These are phyloP conservation scores for Callithrix jacchus DNA, from an alignment of 2,113 vertebrate species.

Conservation along the genomic window DNA sequence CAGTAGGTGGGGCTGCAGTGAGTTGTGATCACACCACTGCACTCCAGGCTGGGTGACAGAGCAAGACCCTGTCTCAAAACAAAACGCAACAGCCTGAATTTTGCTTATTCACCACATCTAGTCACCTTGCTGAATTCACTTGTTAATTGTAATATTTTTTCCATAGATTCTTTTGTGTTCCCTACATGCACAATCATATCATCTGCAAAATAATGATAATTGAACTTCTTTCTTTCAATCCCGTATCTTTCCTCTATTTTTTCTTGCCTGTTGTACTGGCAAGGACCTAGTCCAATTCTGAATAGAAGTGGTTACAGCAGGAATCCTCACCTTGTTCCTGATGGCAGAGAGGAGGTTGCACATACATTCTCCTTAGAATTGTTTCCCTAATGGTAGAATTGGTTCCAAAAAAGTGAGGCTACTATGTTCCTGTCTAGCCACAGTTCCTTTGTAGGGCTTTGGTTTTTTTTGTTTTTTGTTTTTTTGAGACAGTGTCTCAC, in stretches of 20 bases:
- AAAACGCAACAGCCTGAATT: too few species aligned
- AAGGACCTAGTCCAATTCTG: rapidly evolving
- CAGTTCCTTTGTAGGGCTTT: neutral
- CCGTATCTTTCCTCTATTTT: neutral
- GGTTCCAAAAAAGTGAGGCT: neutral
- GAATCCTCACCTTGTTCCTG: neutral
- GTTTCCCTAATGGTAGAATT: neutral
- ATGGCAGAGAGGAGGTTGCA: too few species aligned
- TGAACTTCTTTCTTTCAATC: neutral
- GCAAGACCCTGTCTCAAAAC: too few species aligned
- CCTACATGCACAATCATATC: neutral
- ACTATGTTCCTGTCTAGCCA: neutral
- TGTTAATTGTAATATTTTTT: neutral
- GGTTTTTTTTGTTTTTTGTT: too few species aligned
- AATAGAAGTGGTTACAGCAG: neutral
- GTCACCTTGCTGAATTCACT: neutral
- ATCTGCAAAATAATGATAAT: neutral
- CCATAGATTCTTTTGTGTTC: neutral
- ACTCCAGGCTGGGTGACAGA: too few species aligned
- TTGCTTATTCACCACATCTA: neutral
- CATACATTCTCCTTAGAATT: neutral
- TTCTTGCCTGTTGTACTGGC: too few species aligned
- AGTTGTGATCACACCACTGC: too few species aligned
- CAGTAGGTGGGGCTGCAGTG: too few species aligned
- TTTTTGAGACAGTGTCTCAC: too few species aligned